Conservation (phyloP, 2,113 vertebrate species). For the Mobula birostris region DNA sequence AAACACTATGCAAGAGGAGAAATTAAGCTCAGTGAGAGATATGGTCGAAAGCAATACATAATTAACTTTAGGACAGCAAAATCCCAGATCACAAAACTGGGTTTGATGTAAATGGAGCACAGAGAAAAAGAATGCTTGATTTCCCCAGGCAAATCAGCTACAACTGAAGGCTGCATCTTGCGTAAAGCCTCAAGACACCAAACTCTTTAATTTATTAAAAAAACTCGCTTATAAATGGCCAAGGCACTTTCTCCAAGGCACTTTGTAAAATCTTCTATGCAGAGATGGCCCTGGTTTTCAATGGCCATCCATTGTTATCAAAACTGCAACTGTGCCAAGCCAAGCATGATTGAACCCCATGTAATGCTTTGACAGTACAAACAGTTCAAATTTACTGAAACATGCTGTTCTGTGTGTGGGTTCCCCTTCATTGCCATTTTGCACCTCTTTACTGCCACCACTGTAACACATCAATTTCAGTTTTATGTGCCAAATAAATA, state of each 20-base stretch:
- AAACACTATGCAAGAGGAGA: neutral
- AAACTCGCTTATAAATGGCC: neutral
- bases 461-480: constrained; percentile 1
- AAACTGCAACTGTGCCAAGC: constrained; percentile 1
- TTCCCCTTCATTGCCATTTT: constrained; percentile 16
- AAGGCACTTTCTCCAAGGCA: neutral
- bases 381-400: constrained; percentile 28
- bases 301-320: constrained; percentile 2
- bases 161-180: too few species aligned
- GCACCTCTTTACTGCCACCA: constrained; percentile 28
- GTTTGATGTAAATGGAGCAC: neutral
- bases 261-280: neutral
- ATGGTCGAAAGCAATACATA: neutral
- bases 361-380: constrained; percentile 24
- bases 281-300: neutral
- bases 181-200: neutral
- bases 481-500: constrained; percentile 23
- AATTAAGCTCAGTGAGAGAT: neutral
- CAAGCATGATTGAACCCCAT: constrained; percentile 10
- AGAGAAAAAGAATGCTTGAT: neutral
- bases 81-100: neutral
- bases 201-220: neutral
- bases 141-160: neutral
- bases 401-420: constrained; percentile 8
- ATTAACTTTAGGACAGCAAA: neutral